phyloP scores from a whole-genome alignment of 2,888 invertebrate genomes.

The Dasypolia templi region DNA sequence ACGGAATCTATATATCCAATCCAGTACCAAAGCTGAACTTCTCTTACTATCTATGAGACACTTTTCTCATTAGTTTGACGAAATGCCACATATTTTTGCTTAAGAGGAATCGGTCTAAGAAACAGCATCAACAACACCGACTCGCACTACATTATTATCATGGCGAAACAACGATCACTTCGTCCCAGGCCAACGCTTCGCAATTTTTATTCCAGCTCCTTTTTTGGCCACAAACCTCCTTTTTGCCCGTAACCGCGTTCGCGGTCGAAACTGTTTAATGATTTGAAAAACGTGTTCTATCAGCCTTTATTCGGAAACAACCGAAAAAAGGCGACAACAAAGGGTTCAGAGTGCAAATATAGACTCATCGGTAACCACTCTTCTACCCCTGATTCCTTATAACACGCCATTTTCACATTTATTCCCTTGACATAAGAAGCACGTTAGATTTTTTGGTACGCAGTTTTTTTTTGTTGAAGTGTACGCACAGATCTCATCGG shows the following conservation, averaged over 20 bases:
- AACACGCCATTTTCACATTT: constrained; percentile 72
- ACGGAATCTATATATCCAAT: too few relatives aligned
- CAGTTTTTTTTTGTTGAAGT: constrained; percentile 76
- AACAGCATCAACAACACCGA: constrained; percentile 66
- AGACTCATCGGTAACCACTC: constrained; percentile 78
- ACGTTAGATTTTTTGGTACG: constrained; percentile 58
- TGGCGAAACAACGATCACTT: constrained; percentile 82
- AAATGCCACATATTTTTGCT: too few relatives aligned
- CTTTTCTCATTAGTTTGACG: too few relatives aligned
- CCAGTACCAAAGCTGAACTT: too few relatives aligned
- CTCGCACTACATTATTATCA: constrained; percentile 76
- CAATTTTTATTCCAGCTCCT: constrained; percentile 78
- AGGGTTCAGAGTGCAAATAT: constrained; percentile 89
- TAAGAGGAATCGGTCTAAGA: background rate
- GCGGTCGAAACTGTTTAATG: constrained; percentile 90
- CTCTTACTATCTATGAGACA: too few relatives aligned
- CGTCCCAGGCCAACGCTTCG: constrained; percentile 77
- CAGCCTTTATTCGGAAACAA: constrained; percentile 90
- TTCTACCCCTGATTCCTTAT: constrained; percentile 34
- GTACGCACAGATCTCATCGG: constrained; percentile 89
- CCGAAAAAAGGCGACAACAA: constrained; percentile 89
- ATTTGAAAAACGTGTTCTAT: constrained; percentile 91
- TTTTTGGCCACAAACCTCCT: constrained; percentile 72
- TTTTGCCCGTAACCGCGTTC: constrained; percentile 78
- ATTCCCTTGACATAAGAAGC: constrained; percentile 55